These are phyloP conservation scores for Diachasma alloeum DNA, from an alignment of 1,140 invertebrate genomes.

Conservation along the genomic window DNA sequence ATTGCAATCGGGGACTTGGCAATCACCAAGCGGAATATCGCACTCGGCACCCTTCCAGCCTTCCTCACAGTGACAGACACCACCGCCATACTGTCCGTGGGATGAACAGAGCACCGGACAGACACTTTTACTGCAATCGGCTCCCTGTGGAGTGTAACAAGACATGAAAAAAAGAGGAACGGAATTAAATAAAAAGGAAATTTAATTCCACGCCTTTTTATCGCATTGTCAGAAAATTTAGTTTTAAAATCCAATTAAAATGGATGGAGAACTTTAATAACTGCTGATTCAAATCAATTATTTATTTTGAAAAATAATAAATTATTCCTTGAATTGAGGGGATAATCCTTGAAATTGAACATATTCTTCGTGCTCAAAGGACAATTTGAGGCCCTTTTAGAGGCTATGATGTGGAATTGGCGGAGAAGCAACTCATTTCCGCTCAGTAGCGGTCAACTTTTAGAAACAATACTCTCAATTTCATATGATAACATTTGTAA, in stretches of 20 bases:
- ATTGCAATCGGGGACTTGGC: conserved; percentile 91
- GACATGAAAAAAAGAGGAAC: neutral
- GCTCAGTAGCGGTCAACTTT: too few relatives aligned
- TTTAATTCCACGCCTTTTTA: neutral
- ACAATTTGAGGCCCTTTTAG: too few relatives aligned
- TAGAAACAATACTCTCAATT: too few relatives aligned
- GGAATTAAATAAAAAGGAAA: neutral
- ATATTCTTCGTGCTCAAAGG: too few relatives aligned
- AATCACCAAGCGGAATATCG: conserved; percentile 89
- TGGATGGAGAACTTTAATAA: neutral
- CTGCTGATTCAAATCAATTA: neutral
- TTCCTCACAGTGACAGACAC: conserved; percentile 94
- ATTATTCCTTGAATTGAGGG: neutral
- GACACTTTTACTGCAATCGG: conserved; percentile 75
- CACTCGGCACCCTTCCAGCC: conserved; percentile 98
- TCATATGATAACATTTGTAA: too few relatives aligned
- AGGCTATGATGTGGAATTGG: too few relatives aligned
- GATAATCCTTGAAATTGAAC: too few relatives aligned
- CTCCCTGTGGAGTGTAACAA: conserved; percentile 44
- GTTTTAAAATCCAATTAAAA: neutral
- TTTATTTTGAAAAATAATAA: neutral
- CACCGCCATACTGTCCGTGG: conserved; percentile 94
- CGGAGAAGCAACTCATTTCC: too few relatives aligned
- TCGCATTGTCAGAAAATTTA: neutral
- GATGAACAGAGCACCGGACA: conserved; percentile 97